Base-by-base conservation (phyloP, 1,140 invertebrate genomes). In the Brachionus asplanchnoidis region DNA sequence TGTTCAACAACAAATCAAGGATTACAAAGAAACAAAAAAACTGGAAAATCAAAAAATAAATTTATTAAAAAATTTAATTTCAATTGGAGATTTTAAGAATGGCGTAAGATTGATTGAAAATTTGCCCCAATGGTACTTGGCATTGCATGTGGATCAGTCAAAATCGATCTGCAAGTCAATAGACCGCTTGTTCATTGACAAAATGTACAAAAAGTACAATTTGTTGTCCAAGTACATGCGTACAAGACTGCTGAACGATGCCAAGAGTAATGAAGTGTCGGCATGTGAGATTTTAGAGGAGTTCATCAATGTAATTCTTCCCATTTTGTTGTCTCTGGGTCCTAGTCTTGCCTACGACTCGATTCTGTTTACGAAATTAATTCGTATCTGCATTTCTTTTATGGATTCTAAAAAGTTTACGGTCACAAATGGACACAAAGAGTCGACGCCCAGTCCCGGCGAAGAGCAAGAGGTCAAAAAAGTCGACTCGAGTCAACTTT, bases 21-120 rank as follows among this genome's bases (percentile, higher is more conserved):
- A 85, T 17, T 14, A 42, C 70, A 84, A 77, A 50, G 66, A 73
- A 20, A 20, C 32, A 44, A 56, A 44, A 68, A 46, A 68, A 32
- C 40, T 70, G 20, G 46, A 86, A 68, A 98, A 99, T 91, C 97
- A 99, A 90, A 98, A 99, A 89, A 93, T 98, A 86, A 94, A 95
- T 50, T 90, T 99, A 5, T 94, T 94, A 88, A 94, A 97, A 88
- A 95, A 95, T 1, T 88, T 98, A 4, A 88, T 98, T 4, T 92
- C 93, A 86, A 92, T 98, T 85, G 96, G 95, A 20, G 95, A 95
- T 86, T 98, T 96, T 96, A 92, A 93, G 11, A 94, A 94, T 87
- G 95, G 95, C 8, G 91, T 93, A 80, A 91, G 92, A 73, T 91
- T 99, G 46, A 93, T 95, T 23, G 93, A 93, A 84, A 92, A 93